phyloP scores from a whole-genome alignment of 1,140 invertebrate genomes.

The Agrilus planipennis region DNA sequence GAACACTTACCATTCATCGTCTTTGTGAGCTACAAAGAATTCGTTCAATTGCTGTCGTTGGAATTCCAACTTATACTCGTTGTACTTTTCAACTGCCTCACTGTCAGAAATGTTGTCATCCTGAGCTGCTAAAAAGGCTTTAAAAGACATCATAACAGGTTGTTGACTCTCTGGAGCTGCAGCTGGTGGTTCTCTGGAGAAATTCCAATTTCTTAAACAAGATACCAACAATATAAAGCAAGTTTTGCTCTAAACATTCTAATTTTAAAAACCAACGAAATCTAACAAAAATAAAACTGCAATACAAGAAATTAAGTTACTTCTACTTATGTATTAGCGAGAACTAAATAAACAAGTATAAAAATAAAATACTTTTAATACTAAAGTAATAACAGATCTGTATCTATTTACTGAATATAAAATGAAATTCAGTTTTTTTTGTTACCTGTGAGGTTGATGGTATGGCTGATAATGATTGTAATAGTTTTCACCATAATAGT shows the following conservation, averaged over 20 bases:
- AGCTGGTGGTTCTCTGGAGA: constrained; percentile 27
- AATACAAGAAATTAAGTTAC: no score
- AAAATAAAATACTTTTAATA: no score
- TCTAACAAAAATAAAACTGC: no score
- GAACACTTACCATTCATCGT: constrained; percentile 97
- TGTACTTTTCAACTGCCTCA: constrained; percentile 93
- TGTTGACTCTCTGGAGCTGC: constrained; percentile 49
- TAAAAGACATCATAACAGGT: constrained; percentile 94
- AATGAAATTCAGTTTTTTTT: no score
- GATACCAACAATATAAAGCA: constrained; percentile 4
- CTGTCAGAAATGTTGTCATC: constrained; percentile 97
- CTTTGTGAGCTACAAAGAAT: constrained; percentile 98
- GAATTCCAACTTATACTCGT: constrained; percentile 97
- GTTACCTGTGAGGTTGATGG: no score
- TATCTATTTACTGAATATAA: no score
- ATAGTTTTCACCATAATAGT: constrained; percentile 39
- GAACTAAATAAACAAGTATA: no score
- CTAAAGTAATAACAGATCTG: no score
- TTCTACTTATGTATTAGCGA: no score
- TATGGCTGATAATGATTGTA: constrained; percentile 42
- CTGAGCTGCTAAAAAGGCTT: constrained; percentile 89
- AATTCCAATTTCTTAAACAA: constrained; percentile 25
- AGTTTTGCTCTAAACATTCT: no score
- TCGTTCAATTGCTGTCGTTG: constrained; percentile 93
- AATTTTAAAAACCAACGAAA: no score